A percentile compares a stretch with the other conserved stretches of the same genome.
Conservation (phyloP, 2,113 vertebrate species). For the Dascyllus trimaculatus region DNA sequence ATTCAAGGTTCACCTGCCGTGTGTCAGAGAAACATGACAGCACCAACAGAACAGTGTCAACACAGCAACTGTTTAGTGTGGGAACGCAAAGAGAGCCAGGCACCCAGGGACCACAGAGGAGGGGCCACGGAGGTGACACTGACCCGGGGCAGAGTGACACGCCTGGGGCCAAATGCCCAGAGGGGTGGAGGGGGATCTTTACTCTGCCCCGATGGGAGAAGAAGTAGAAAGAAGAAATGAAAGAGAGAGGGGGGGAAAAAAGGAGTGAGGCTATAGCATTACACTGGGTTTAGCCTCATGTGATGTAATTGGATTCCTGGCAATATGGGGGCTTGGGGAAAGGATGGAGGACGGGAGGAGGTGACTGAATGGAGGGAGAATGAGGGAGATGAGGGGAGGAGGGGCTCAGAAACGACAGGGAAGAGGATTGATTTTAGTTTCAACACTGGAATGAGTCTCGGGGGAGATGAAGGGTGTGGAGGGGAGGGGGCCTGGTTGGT, state of each 20-base stretch:
- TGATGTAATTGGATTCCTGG: slow-evolving; percentile 61
- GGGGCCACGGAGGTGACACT: slow-evolving; percentile 23
- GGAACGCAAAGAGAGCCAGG: slow-evolving; percentile 60
- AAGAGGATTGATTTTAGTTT: slow-evolving; percentile 68
- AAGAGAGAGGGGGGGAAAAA: neutral
- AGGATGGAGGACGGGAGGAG: slow-evolving; percentile 39
- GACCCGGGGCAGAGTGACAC: slow-evolving; percentile 22
- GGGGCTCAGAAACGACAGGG: slow-evolving; percentile 28
- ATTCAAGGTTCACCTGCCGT: slow-evolving; percentile 56
- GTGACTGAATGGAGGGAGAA: slow-evolving; percentile 23
- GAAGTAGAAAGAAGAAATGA: neutral
- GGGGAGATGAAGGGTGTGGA: slow-evolving; percentile 32
- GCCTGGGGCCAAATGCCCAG: neutral
- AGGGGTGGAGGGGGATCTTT: neutral
- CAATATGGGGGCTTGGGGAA: slow-evolving; percentile 35
- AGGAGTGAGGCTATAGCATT: neutral
- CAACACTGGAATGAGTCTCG: slow-evolving; percentile 50
- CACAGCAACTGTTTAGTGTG: slow-evolving; percentile 65
- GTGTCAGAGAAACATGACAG: slow-evolving; percentile 41
- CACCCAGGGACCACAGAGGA: slow-evolving; percentile 32
- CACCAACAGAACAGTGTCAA: slow-evolving; percentile 57
- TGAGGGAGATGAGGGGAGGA: slow-evolving; percentile 28
- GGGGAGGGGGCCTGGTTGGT: neutral
- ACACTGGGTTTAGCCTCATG: slow-evolving; percentile 22
- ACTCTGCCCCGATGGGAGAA: neutral